Evolutionary conservation across 1,140 invertebrate genomes (phyloP).

Genomic region (Ceratina australensis): DNA sequence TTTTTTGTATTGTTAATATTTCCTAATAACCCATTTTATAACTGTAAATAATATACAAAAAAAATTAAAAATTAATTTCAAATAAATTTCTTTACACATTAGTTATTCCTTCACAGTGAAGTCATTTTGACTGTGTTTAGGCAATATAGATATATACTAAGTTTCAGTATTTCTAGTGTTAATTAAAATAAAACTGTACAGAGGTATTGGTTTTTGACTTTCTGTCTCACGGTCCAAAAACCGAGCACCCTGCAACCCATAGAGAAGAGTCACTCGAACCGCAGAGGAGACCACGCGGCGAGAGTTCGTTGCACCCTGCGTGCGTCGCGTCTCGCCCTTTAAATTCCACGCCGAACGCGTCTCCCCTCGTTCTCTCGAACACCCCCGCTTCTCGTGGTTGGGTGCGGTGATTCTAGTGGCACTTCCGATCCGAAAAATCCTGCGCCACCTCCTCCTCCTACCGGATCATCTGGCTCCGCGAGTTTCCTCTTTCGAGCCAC

Average conservation of each 20-base stretch:
- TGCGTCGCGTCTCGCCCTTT: constrained; percentile 45
- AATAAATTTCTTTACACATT: too few relatives aligned
- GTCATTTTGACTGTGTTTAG: too few relatives aligned
- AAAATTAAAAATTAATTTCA: too few relatives aligned
- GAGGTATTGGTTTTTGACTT: neutral
- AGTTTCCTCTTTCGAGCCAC: constrained; percentile 30
- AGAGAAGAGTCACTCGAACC: constrained; percentile 25
- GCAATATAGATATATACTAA: too few relatives aligned
- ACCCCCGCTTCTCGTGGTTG: constrained; percentile 48
- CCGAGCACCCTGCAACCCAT: neutral
- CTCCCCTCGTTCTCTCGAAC: constrained; percentile 28
- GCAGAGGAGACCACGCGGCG: neutral
- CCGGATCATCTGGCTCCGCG: constrained; percentile 8
- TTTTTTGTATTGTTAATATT: too few relatives aligned
- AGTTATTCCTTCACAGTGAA: too few relatives aligned
- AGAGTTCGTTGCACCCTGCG: constrained; percentile 64
- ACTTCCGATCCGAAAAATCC: constrained; percentile 65
- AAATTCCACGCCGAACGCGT: constrained; percentile 21
- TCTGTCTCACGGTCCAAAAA: constrained; percentile 15
- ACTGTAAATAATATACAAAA: too few relatives aligned
- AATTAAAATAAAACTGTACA: too few relatives aligned
- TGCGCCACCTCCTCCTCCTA: neutral
- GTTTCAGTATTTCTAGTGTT: too few relatives aligned
- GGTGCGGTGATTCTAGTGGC: constrained; percentile 62
- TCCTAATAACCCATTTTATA: too few relatives aligned